phyloP scores from a whole-genome alignment of 92 coral and sea anemone genomes.

The Actinostola sp. region DNA sequence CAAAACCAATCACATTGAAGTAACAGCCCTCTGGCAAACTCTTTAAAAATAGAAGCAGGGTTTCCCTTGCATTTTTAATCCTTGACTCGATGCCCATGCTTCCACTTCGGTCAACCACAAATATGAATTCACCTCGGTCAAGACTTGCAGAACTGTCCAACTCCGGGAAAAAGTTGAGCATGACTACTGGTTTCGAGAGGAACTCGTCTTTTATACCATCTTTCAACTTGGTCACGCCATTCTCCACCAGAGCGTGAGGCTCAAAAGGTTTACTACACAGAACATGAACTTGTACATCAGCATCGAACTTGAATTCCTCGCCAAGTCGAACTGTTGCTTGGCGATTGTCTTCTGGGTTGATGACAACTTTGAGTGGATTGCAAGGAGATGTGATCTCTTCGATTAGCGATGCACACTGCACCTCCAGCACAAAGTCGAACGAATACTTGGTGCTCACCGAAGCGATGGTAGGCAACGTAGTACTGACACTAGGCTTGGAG shows the following conservation, averaged over 20 bases:
- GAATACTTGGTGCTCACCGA: constrained; percentile 65
- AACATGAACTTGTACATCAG: constrained; percentile 62
- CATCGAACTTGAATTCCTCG: constrained; percentile 51
- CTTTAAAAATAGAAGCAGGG: constrained; percentile 80
- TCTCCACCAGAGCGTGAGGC: constrained; percentile 71
- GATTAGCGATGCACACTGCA: constrained; percentile 67
- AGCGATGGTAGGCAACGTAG: constrained; percentile 43
- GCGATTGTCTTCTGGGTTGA: constrained; percentile 36
- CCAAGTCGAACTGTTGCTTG: constrained; percentile 57
- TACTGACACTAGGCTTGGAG: constrained; percentile 44
- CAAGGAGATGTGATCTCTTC: constrained; percentile 77
- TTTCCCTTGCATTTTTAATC: constrained; percentile 67
- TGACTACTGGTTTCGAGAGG: constrained; percentile 70
- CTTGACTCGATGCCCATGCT: constrained; percentile 74
- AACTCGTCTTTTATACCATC: constrained; percentile 67
- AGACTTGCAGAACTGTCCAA: constrained; percentile 61
- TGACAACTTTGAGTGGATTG: constrained; percentile 45
- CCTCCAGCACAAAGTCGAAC: constrained; percentile 72
- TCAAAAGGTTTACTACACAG: constrained; percentile 58
- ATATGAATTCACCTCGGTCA: constrained; percentile 81
- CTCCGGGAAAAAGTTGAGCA: constrained; percentile 82
- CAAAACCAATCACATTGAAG: constrained; percentile 92
- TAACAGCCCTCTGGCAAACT: constrained; percentile 86
- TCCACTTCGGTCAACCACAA: constrained; percentile 91
- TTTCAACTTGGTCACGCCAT: constrained; percentile 39